Percentiles rank a stretch among this genome's conserved stretches.
Conservation (phyloP, 2,113 vertebrate genomes). For the Brienomyrus longianalis region DNA sequence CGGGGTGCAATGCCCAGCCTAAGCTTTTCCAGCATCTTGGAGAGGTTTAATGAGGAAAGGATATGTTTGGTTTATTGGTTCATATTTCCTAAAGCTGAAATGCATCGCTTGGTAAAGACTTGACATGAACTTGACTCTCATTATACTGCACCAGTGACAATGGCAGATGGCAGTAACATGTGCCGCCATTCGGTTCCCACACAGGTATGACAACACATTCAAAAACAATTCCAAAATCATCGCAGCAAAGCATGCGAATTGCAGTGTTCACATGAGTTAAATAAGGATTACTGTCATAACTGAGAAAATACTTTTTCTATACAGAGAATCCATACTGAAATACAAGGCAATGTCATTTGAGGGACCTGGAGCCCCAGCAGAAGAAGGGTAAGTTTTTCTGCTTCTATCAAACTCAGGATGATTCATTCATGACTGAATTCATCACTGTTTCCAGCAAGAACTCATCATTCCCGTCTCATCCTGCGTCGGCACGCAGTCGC, state of each 20-base stretch:
- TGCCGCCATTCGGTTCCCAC: not conserved
- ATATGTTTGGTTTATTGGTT: not conserved
- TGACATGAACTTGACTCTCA: not conserved
- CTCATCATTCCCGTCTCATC: not conserved
- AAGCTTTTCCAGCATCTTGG: not conserved
- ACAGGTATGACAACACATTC: not conserved
- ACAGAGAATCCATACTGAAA: not conserved
- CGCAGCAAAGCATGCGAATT: not conserved
- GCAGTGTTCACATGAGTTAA: not conserved
- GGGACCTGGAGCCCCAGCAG: not conserved
- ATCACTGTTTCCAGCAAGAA: not conserved
- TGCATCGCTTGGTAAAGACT: not conserved
- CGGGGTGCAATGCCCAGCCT: not conserved
- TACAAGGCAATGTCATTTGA: not conserved
- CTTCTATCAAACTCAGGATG: not conserved
- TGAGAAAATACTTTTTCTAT: not conserved
- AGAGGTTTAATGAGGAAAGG: conserved; percentile 1
- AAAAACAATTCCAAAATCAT: not conserved
- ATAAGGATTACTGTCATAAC: not conserved
- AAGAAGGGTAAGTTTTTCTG: not conserved
- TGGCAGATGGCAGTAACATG: not conserved
- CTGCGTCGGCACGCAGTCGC: not conserved
- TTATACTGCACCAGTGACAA: not conserved
- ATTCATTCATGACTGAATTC: not conserved
- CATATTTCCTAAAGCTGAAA: not conserved